Base-by-base conservation (phyloP, 2,113 vertebrate species). In the Prionailurus viverrinus region DNA sequence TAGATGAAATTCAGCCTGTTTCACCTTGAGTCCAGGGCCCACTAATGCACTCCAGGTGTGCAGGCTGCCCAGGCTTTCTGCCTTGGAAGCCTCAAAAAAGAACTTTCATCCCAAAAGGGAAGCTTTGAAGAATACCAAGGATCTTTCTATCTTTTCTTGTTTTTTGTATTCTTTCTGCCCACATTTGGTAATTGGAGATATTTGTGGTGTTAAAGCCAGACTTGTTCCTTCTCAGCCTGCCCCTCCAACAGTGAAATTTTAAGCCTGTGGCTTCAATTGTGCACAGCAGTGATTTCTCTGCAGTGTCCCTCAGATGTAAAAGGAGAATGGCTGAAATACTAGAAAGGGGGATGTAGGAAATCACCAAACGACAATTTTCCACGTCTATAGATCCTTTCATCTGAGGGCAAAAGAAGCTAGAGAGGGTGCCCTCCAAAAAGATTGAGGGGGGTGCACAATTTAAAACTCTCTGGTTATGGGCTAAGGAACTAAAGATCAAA, bases 41-140 rank as follows among this genome's bases (percentile, higher is more conserved):
- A 85, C 94, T 98, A 97, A 98, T 98, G 89, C 96, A 96, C 90
- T 98, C 96, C 97, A 95, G 97, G 91, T 98, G 95, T 97, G 97
- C 95, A 96, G 97, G 69, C 73, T 92, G 63, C 86, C 91, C 15
- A 81, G 84, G 48, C 93, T 90, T 82, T 97, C 91, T 96, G 92
- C 74, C 92, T 93, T 97, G 94, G 97, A 95, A 97, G 87, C 76
- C 95, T 94, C 97, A 97, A 97, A 90, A 92, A 97, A 85, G 94
- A 94, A 79, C 97, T 98, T 98, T 97, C 81, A 88, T 98, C 92
- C 71, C 91, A 19, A 81, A 48, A 27, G 96, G 80, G 94, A 98
- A 88, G 92, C 0, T 97, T 98, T 98, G 96, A 98, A 97, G 88
- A 96, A 89, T 88, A 94, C 89, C 89, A 93, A 97, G 61, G 87